Conservation (phyloP, 1,140 invertebrate genomes). For the Battus philenor region DNA sequence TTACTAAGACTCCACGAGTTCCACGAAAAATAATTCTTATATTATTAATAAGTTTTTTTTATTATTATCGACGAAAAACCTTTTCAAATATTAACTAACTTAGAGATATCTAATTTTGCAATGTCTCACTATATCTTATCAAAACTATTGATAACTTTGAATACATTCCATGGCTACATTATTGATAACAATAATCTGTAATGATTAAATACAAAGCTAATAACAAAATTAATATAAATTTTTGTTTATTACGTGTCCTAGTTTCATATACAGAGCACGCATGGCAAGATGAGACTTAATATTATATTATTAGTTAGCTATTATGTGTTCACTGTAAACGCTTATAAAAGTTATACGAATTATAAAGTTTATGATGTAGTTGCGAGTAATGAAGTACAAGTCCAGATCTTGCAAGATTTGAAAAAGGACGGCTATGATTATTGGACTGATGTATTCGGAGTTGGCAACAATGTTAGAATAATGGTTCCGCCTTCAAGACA, state of each 20-base stretch:
- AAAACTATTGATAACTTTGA: too few species aligned
- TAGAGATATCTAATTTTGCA: too few species aligned
- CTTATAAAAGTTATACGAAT: conserved; percentile 56
- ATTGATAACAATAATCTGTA: conserved; percentile 13
- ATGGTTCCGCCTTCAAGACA: conserved; percentile 40
- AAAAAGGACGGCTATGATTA: conserved; percentile 39
- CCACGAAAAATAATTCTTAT: too few species aligned
- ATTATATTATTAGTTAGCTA: conserved; percentile 11
- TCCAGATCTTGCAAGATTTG: conserved; percentile 38
- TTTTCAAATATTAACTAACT: too few species aligned
- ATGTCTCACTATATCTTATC: too few species aligned
- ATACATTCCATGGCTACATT: conserved; percentile 1
- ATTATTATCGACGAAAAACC: too few species aligned
- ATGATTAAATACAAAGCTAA: conserved; percentile 6
- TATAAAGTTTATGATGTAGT: conserved; percentile 73
- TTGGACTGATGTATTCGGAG: conserved; percentile 35
- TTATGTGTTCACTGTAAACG: conserved; percentile 21
- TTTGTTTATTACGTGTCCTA: conserved; percentile 7
- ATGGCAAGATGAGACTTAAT: background rate
- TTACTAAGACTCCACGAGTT: too few species aligned
- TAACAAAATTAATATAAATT: background rate
- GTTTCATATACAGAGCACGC: conserved; percentile 1
- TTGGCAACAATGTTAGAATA: conserved; percentile 36
- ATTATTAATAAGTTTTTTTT: too few species aligned
- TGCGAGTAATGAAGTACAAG: conserved; percentile 43